Evolutionary conservation across 1,140 invertebrate genomes (phyloP).

Genomic region (Trachymyrmex cornetzi): DNA sequence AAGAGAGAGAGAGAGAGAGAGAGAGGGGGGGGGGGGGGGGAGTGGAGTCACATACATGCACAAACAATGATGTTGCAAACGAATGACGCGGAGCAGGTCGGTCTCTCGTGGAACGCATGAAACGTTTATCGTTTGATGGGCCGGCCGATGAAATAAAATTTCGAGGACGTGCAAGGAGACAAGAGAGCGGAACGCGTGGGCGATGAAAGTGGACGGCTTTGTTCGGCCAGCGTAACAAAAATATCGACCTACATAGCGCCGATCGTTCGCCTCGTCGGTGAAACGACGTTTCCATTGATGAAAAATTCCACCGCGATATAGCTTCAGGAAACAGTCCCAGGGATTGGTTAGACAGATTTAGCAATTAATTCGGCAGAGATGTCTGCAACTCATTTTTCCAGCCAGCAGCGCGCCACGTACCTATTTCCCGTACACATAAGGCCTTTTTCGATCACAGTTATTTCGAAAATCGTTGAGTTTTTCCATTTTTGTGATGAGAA

Average conservation of each 20-base stretch:
- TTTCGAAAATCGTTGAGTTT: conserved; percentile 25
- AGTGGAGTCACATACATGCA: not conserved
- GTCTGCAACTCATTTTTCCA: not conserved
- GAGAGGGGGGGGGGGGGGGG: not conserved
- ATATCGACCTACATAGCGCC: conserved; percentile 57
- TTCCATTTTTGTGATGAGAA: conserved; percentile 30
- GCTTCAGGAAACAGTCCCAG: conserved; percentile 43
- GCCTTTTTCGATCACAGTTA: conserved; percentile 15
- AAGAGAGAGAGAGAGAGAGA: not conserved
- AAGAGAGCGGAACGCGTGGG: conserved; percentile 48
- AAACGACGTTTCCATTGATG: conserved; percentile 58
- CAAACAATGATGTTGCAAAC: conserved; percentile 63
- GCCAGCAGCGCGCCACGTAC: not conserved
- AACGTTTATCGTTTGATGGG: conserved; percentile 38
- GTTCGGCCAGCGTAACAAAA: conserved; percentile 67
- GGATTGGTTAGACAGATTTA: conserved; percentile 57
- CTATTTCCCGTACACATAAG: not conserved
- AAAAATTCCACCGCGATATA: conserved; percentile 49
- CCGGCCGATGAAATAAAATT: conserved; percentile 66
- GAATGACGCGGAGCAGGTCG: conserved; percentile 61
- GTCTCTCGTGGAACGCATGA: conserved; percentile 35
- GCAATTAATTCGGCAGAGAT: conserved; percentile 41
- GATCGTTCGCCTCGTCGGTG: conserved; percentile 44
- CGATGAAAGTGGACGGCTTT: conserved; percentile 47
- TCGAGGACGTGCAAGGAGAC: conserved; percentile 60